Evolutionary conservation across 2,888 invertebrate genomes (phyloP).

Genomic region (Perithous albicinctus): DNA sequence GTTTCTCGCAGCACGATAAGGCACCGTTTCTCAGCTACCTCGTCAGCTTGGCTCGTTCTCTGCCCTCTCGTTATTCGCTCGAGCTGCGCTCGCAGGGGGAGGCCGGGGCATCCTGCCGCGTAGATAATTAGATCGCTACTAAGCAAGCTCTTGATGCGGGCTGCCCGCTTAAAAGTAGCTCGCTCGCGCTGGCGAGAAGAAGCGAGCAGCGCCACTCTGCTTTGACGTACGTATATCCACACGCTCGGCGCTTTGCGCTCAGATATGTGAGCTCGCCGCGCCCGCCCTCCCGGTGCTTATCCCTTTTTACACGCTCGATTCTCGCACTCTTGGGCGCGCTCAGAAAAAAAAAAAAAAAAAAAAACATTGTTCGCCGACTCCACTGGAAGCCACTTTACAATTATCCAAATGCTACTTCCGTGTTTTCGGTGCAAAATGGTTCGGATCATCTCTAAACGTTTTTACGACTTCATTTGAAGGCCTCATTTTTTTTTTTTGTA

Average conservation of each 20-base stretch:
- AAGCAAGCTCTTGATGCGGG: constrained; percentile 81
- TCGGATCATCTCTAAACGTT: background rate
- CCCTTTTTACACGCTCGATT: constrained; percentile 59
- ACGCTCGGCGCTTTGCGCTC: constrained; percentile 60
- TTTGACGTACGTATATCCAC: constrained; percentile 62
- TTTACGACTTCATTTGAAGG: constrained; percentile 3
- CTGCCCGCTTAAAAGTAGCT: constrained; percentile 21
- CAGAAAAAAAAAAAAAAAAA: constrained; percentile 22
- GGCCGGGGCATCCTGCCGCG: constrained; percentile 83
- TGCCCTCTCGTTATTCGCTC: constrained; percentile 69
- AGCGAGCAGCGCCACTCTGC: constrained; percentile 65
- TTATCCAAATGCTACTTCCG: constrained; percentile 40
- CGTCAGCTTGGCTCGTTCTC: constrained; percentile 50
- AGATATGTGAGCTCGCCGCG: constrained; percentile 16
- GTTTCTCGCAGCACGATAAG: constrained; percentile 67
- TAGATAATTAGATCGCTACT: constrained; percentile 85
- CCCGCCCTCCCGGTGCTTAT: constrained; percentile 51
- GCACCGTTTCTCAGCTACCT: constrained; percentile 63
- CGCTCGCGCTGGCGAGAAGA: constrained; percentile 65
- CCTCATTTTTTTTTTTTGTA: too few relatives aligned
- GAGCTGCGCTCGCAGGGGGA: constrained; percentile 78
- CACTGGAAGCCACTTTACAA: constrained; percentile 12
- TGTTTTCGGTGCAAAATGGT: constrained; percentile 8
- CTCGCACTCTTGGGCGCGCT: constrained; percentile 36
- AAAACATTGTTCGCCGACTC: constrained; percentile 7